phyloP scores from a whole-genome alignment of 2,888 invertebrate genomes.

The Creontiades dilutus region DNA sequence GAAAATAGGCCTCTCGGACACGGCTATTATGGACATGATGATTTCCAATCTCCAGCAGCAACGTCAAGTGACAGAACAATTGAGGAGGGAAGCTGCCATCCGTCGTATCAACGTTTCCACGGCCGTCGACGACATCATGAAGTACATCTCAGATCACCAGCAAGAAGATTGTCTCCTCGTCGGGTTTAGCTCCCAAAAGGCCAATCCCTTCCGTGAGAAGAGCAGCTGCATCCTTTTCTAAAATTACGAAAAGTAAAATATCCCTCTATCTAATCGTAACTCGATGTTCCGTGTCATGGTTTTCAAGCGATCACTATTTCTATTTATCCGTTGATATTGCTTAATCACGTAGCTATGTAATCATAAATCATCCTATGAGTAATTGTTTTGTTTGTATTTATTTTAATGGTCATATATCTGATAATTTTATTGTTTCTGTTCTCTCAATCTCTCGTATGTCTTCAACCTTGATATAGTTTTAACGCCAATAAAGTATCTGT shows the following conservation, averaged over 20 bases:
- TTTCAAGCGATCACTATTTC: conserved; percentile 23
- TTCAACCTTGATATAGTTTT: conserved; percentile 11
- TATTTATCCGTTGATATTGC: background rate
- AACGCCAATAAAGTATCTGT: conserved; percentile 17
- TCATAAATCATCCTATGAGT: background rate
- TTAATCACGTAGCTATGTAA: background rate
- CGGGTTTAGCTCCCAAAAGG: conserved; percentile 95
- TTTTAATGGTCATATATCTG: background rate
- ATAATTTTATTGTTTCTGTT: background rate
- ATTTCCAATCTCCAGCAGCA: conserved; percentile 96
- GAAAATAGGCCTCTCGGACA: conserved; percentile 92
- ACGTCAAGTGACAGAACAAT: conserved; percentile 94
- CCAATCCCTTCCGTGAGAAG: conserved; percentile 97
- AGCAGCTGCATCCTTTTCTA: conserved; percentile 92
- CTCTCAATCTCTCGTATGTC: background rate
- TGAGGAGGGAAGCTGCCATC: conserved; percentile 93
- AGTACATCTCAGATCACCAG: conserved; percentile 93
- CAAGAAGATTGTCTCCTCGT: conserved; percentile 95
- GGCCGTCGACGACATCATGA: conserved; percentile 95
- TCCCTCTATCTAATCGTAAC: background rate
- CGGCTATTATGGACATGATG: conserved; percentile 95
- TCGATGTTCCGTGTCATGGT: background rate
- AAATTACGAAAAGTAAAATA: conserved; percentile 76
- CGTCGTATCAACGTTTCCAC: conserved; percentile 91
- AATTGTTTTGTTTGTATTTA: background rate